Conservation (phyloP, 2,113 vertebrate genomes). For the Apteryx mantelli region DNA sequence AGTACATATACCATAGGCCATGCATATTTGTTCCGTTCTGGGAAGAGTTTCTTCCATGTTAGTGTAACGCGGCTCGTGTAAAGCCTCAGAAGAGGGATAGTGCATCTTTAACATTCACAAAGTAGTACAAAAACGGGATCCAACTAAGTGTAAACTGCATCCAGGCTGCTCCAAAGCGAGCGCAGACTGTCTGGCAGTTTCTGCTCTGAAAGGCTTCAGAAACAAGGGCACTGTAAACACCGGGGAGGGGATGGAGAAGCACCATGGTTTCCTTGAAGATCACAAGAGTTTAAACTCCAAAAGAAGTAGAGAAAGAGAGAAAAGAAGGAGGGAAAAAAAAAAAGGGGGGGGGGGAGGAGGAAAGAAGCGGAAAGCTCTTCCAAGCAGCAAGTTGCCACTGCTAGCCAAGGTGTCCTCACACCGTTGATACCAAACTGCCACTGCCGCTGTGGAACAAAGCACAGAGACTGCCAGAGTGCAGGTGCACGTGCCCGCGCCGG, state of each 20-base stretch:
- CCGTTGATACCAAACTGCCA: conserved; percentile 97
- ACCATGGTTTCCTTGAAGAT: conserved; percentile 80
- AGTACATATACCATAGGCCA: conserved; percentile 77
- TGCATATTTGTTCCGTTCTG: conserved; percentile 67
- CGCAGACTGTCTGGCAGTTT: conserved; percentile 47
- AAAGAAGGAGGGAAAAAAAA: conserved; percentile 35
- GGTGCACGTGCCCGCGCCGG: background rate
- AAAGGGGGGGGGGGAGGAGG: background rate
- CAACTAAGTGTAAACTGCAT: conserved; percentile 20
- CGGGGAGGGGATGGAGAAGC: conserved; percentile 68
- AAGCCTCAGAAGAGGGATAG: conserved; percentile 57
- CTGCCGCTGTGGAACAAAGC: conserved; percentile 93
- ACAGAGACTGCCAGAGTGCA: conserved; percentile 81
- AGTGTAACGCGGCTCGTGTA: conserved; percentile 33
- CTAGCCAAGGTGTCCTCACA: conserved; percentile 88
- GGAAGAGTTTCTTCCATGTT: conserved; percentile 60
- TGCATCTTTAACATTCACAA: conserved; percentile 33
- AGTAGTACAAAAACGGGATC: conserved; percentile 49
- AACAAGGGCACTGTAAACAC: conserved; percentile 57
- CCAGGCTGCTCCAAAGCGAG: conserved; percentile 15
- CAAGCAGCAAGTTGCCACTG: conserved; percentile 73
- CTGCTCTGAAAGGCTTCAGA: conserved; percentile 63
- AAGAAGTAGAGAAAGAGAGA: conserved; percentile 54
- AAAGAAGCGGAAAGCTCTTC: conserved; percentile 73
- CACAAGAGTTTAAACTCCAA: conserved; percentile 74